Evolutionary conservation across 2,113 vertebrate species (phyloP), one percentile per base, ranked within the genome.

Genomic region (Eptesicus fuscus): DNA sequence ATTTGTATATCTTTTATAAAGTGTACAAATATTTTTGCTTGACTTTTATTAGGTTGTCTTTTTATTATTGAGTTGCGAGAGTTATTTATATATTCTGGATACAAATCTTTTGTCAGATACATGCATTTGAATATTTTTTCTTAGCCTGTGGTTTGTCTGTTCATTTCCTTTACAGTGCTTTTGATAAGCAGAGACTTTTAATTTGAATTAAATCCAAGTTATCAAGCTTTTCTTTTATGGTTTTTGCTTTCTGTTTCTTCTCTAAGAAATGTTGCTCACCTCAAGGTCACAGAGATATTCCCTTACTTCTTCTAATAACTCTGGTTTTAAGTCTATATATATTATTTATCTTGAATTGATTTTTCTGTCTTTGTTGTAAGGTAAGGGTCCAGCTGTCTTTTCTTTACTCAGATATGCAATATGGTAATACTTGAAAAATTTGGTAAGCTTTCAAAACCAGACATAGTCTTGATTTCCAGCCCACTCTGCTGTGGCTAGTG

Each of bases 211-310:
- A 85, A 53, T 83, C 17, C 1, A 83, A 90, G 0, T 79, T 74
- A 69, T 9, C 28, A 74, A 63, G 16, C 42, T 93, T 88, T 90
- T 69, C 11, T 83, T 51, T 82, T 25, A 73, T 49, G 5, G 22
- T 61, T 77, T 76, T 79, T 84, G 10, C 2, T 90, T 90, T 96
- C 32, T 92, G 10, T 80, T 82, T 73, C 44, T 95, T 88, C 40
- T 74, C 6, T 61, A 28, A 63, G 83, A 67, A 91, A 80, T 70
- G 51, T 76, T 59, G 30, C 30, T 87, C 4, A 73, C 18, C 17
- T 94, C 23, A 67, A 49, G 35, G 7, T 91, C 73, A 83, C 25
- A 35, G 32, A 83, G 40, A 80, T 42, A 70, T 37, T 53, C 12
- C 49, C 32, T 59, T 51, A 44, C 76, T 89, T 82, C 61, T 76